Evolutionary conservation across 2,797 vertebrate genomes (phyloP), one percentile per base, ranked within the genome.

Genomic region (Pachyuromys duprasi): DNA sequence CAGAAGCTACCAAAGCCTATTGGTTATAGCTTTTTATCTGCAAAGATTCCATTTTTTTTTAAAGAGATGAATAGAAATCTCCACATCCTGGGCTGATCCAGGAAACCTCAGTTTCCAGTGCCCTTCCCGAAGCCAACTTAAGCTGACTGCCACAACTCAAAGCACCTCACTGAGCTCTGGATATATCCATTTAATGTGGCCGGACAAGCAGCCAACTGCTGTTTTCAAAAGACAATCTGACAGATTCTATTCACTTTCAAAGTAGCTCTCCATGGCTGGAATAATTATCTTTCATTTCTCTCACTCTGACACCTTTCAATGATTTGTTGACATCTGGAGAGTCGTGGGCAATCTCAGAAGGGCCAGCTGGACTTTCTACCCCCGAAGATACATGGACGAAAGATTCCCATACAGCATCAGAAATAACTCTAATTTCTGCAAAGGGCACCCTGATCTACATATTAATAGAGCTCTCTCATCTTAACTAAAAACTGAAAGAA

Each of bases 221-320:
- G 98, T 96, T 98, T 98, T 98, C 98, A 98, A 98, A 98, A 98
- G 98, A 98, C 96, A 84, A 97, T 98, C 98, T 98, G 98, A 98
- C 98, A 98, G 98, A 97, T 98, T 97, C 98, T 98, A 98, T 98
- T 98, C 98, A 98, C 98, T 99, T 99, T 98, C 98, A 98, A 98
- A 98, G 98, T 96, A 98, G 98, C 98, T 98, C 98, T 98, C 98
- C 97, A 97, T 63, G 97, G 95, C 97, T 95, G 95, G 98, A 97
- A 98, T 98, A 98, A 98, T 98, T 98, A 98, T 98, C 98, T 98
- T 98, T 98, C 98, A 97, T 98, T 98, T 98, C 98, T 98, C 97
- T 97, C 98, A 95, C 97, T 98, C 98, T 98, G 98, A 98, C 98
- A 98, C 98, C 98, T 98, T 95, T 98, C 98, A 98, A 98, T 98